phyloP scores from a whole-genome alignment of 2,888 invertebrate species.

The Lasioglossum lativentre region DNA sequence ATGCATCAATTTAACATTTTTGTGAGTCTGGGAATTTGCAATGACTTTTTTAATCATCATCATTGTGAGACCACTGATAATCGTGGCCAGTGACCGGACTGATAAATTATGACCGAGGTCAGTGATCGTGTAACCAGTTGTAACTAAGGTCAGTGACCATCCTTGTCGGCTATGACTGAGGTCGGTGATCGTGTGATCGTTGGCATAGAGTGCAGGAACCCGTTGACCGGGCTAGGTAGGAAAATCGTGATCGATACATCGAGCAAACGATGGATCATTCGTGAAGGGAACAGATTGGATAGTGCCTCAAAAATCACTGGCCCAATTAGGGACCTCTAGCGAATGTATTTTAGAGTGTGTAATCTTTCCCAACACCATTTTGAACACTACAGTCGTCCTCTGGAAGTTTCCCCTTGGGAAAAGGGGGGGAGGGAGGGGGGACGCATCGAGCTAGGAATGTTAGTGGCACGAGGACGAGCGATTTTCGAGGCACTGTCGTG shows the following conservation, averaged over 20 bases:
- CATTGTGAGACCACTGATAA: background rate
- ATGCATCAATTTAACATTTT: background rate
- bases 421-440: background rate
- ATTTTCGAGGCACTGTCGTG: background rate
- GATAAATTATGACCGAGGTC: too few species aligned
- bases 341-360: too few species aligned
- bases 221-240: constrained; percentile 38
- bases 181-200: background rate
- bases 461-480: background rate
- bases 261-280: constrained; percentile 1
- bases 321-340: background rate
- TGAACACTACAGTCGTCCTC: background rate
- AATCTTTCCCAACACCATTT: background rate
- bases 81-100: too few species aligned
- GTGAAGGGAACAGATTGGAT: background rate
- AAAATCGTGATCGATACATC: constrained; percentile 38
- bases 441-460: background rate
- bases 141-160: too few species aligned
- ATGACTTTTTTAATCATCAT: background rate
- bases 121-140: too few species aligned
- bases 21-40: too few species aligned
- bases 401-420: background rate
- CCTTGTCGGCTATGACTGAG: too few species aligned
- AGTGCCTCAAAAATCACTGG: background rate
- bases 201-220: constrained; percentile 19